A percentile compares a stretch with the other conserved stretches of the same genome.
These are phyloP conservation scores for Euclidia mi DNA, from an alignment of 2,888 invertebrate genomes.

Conservation along the genomic window DNA sequence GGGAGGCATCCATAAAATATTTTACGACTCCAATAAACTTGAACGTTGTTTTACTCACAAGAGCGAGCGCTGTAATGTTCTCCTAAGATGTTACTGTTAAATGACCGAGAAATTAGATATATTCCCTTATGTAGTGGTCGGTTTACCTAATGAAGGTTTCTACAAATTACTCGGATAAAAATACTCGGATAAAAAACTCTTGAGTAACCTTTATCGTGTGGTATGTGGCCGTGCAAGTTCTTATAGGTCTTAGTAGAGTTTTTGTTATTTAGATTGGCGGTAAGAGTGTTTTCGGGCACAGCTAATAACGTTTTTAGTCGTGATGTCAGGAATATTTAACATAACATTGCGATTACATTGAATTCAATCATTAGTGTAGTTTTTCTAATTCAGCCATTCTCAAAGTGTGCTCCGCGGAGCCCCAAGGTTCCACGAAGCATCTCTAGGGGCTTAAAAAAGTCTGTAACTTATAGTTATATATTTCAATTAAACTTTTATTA, in stretches of 20 bases:
- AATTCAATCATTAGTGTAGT: no score
- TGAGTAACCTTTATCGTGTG: constrained; percentile 11
- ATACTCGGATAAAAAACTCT: constrained; percentile 50
- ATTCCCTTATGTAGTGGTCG: constrained; percentile 48
- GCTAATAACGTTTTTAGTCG: no score
- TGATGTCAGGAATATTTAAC: no score
- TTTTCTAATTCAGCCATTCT: no score
- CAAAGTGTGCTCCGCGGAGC: no score
- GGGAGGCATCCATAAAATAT: constrained; percentile 65
- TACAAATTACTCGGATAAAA: constrained; percentile 39
- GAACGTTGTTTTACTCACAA: constrained; percentile 56
- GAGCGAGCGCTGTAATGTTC: constrained; percentile 45
- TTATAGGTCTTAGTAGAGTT: not conserved
- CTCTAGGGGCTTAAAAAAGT: no score
- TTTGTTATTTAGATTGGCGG: not conserved
- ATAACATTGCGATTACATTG: no score
- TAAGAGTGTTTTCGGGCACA: no score
- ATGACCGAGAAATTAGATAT: constrained; percentile 69
- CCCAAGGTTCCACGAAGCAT: no score
- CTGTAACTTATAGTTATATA: no score
- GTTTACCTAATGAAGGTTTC: constrained; percentile 48
- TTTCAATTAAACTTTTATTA: no score
- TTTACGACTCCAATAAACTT: constrained; percentile 67
- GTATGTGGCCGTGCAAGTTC: not conserved
- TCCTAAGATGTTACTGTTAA: constrained; percentile 63